phyloP scores from a whole-genome alignment of 2,113 vertebrate species.

The Anseranas semipalmata region DNA sequence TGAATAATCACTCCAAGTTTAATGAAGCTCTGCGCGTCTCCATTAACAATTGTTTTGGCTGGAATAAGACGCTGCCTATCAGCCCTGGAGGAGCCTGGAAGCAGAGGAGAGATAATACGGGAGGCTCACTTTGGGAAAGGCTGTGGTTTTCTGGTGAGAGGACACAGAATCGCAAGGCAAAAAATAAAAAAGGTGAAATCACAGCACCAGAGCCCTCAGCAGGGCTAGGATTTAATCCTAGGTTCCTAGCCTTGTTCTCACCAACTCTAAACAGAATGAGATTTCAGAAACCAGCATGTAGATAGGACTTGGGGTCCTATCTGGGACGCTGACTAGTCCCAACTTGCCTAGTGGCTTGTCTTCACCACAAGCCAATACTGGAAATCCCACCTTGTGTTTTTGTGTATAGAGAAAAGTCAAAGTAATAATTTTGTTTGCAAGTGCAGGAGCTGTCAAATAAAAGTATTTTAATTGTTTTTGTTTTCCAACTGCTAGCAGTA shows the following conservation, averaged over 20 bases:
- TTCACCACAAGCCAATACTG: not conserved
- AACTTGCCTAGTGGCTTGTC: not conserved
- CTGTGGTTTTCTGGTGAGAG: constrained; percentile 14
- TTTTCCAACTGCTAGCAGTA: constrained; percentile 8
- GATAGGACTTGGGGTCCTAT: not conserved
- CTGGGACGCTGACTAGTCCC: not conserved
- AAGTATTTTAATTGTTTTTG: constrained; percentile 20
- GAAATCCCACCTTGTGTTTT: not conserved
- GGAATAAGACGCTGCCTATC: constrained; percentile 33
- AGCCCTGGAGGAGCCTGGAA: constrained; percentile 36
- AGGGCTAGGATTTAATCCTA: not conserved
- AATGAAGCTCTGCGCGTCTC: constrained; percentile 47
- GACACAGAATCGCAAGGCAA: not conserved
- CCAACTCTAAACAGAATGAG: not conserved
- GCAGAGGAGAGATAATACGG: constrained; percentile 21
- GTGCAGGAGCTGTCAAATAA: constrained; percentile 1
- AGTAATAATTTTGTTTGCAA: not conserved
- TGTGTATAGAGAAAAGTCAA: not conserved
- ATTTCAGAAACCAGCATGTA: not conserved
- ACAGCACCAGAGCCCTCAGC: not conserved
- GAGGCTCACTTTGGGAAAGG: constrained; percentile 33
- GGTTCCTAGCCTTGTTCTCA: not conserved
- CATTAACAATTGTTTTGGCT: constrained; percentile 59
- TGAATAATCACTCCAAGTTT: constrained; percentile 50
- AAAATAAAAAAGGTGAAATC: not conserved